phyloP scores from a whole-genome alignment of 2,888 invertebrate species.

The Digitonthophagus gazella region DNA sequence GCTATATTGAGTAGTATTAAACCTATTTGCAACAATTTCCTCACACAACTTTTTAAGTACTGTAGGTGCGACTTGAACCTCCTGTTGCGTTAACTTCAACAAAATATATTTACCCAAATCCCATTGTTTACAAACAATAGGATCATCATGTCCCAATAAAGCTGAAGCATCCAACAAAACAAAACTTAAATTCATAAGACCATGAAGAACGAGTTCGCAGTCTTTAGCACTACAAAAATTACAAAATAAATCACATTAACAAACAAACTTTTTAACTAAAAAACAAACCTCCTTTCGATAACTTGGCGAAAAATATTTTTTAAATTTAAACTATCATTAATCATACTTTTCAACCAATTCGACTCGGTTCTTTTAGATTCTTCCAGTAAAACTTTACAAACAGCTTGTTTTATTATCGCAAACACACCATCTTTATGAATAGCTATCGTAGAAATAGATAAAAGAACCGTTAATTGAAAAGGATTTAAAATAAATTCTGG shows the following conservation, averaged over 20 bases:
- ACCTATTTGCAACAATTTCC: constrained; percentile 55
- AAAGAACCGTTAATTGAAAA: constrained; percentile 61
- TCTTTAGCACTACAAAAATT: constrained; percentile 42
- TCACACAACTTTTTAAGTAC: constrained; percentile 58
- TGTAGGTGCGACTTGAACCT: constrained; percentile 55
- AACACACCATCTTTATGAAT: constrained; percentile 52
- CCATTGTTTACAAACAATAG: constrained; percentile 50
- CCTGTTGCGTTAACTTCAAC: constrained; percentile 58
- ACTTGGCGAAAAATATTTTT: constrained; percentile 51
- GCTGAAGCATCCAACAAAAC: constrained; percentile 45
- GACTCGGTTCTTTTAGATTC: constrained; percentile 43
- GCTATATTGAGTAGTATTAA: constrained; percentile 57
- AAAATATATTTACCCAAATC: constrained; percentile 58
- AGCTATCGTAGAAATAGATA: constrained; percentile 52
- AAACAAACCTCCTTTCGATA: constrained; percentile 52
- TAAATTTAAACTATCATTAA: constrained; percentile 45
- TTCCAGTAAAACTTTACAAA: constrained; percentile 44
- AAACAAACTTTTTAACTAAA: background rate
- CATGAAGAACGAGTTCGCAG: constrained; percentile 52
- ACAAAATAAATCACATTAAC: constrained; percentile 17
- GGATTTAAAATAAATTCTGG: constrained; percentile 63
- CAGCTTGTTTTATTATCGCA: constrained; percentile 47
- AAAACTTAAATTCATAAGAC: constrained; percentile 51
- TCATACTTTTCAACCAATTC: constrained; percentile 59
- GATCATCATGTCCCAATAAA: constrained; percentile 40